Evolutionary conservation across 2,113 vertebrate genomes (phyloP), one percentile per base, ranked within the genome.

Genomic region (Prionailurus bengalensis): DNA sequence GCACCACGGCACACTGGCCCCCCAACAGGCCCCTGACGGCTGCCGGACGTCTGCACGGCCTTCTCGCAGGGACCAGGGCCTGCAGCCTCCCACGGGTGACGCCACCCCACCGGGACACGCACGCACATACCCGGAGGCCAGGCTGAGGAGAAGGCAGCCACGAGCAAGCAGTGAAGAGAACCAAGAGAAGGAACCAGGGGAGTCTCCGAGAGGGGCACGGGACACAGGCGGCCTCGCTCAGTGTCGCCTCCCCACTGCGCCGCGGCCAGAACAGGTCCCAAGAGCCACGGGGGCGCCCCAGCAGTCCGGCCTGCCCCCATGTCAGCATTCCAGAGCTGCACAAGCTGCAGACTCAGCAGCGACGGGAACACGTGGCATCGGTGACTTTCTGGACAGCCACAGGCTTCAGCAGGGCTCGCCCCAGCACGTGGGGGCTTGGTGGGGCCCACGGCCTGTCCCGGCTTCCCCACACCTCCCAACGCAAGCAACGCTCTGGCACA

Each of bases 251-350:
- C 7, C 65, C 25, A 16, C 53, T 53, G 53, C 55, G 5, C 55
- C 55, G 19, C 55, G 5, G 55, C 42, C 1, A 0, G 39, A 27
- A 10, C 66, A 21, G 16, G 68, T 31, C 51, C n/a, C 68, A 2
- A 27, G 36, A 27, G 42, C 74, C 74, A 48, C 21, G 12, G 68
- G 68, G 27, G 68, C 7, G 15, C 33, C 66, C 66, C 66, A 4
- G 36, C 33, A 21, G 70, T 9, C 7, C 9, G 3, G 70, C 53
- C 36, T 0, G 3, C 4, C 11, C 13, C 45, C 45, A 1, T 2
- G 16, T 33, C 45, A 27, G 36, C 84, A 36, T 7, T 53, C 5
- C 45, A 87, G 66, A 80, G 15, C 21, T 16, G 45, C 8, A 10
- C 13, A 5, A 5, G 13, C 71, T 23, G 4, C 4, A 1, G 36